phyloP scores from a whole-genome alignment of 2,113 vertebrate genomes.

The Ammodytes marinus region DNA sequence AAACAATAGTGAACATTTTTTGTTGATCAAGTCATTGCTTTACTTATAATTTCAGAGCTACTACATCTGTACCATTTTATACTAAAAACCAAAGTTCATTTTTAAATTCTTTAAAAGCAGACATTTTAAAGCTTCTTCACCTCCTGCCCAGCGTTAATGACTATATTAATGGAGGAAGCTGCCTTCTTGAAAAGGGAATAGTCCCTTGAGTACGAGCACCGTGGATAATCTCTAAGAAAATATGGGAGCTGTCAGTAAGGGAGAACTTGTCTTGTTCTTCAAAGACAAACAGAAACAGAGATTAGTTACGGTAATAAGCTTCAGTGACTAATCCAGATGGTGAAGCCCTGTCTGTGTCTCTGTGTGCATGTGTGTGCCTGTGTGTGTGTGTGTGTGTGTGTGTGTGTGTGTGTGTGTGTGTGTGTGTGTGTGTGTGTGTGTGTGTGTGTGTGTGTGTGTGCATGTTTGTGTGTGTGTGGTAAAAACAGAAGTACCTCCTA shows the following conservation, averaged over 20 bases:
- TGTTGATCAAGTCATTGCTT: background rate
- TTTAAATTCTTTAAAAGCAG: background rate
- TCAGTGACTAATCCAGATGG: slow-evolving; percentile 50
- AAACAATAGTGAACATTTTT: background rate
- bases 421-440: too few relatives aligned
- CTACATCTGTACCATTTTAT: background rate
- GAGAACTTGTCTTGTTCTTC: slow-evolving; percentile 46
- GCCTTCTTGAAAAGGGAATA: background rate
- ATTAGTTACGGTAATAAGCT: slow-evolving; percentile 53
- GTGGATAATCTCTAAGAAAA: slow-evolving; percentile 42
- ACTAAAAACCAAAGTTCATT: background rate
- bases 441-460: background rate
- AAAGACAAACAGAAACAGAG: slow-evolving; percentile 50
- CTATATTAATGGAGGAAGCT: slow-evolving; percentile 23
- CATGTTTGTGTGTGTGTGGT: background rate
- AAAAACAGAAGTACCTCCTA: slow-evolving; percentile 11
- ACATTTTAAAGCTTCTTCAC: background rate
- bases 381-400: too few relatives aligned
- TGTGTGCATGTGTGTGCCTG: too few relatives aligned
- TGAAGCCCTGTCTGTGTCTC: background rate
- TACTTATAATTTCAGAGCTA: background rate
- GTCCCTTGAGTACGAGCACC: slow-evolving; percentile 9
- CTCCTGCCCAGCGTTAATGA: background rate
- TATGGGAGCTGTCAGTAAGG: slow-evolving; percentile 33
- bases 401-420: too few relatives aligned